Percentiles rank a stretch among this genome's conserved stretches.
phyloP scores from a whole-genome alignment of 2,113 vertebrate species.

The Oxyura jamaicensis region DNA sequence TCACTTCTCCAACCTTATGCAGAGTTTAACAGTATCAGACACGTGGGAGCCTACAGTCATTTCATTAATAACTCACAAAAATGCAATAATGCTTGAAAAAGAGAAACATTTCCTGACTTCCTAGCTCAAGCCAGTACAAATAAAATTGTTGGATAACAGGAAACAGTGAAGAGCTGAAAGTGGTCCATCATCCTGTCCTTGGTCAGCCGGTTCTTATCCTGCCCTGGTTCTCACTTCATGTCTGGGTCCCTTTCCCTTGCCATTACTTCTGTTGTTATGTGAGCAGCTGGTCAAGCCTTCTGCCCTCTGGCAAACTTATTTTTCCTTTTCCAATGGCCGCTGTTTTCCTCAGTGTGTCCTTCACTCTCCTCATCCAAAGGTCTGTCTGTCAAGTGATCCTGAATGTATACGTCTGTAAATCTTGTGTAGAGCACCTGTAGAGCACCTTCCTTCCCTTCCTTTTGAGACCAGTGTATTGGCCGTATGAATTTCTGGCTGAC shows the following conservation, averaged over 20 bases:
- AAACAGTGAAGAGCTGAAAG: neutral
- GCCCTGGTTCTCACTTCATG: neutral
- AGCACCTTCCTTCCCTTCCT: neutral
- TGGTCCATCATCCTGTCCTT: neutral
- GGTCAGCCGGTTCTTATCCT: neutral
- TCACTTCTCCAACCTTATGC: neutral
- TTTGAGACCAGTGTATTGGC: neutral
- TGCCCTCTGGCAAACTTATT: neutral
- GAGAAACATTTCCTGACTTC: conserved; percentile 1
- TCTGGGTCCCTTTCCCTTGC: neutral
- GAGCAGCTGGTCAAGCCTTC: neutral
- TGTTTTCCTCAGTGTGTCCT: neutral
- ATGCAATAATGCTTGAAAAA: neutral
- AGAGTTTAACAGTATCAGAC: neutral
- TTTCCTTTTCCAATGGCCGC: neutral
- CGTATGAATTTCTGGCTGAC: neutral
- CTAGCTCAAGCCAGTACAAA: neutral
- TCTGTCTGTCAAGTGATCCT: neutral
- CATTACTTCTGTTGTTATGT: neutral
- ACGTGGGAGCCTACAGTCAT: neutral
- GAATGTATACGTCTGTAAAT: neutral
- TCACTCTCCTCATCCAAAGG: neutral
- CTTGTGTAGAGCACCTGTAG: neutral
- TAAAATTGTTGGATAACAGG: neutral
- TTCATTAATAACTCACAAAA: conserved; percentile 15